Percentiles rank a stretch among this genome's conserved stretches.
Evolutionary conservation across 2,113 vertebrate genomes (phyloP).

Genomic region (Zapornia atra): DNA sequence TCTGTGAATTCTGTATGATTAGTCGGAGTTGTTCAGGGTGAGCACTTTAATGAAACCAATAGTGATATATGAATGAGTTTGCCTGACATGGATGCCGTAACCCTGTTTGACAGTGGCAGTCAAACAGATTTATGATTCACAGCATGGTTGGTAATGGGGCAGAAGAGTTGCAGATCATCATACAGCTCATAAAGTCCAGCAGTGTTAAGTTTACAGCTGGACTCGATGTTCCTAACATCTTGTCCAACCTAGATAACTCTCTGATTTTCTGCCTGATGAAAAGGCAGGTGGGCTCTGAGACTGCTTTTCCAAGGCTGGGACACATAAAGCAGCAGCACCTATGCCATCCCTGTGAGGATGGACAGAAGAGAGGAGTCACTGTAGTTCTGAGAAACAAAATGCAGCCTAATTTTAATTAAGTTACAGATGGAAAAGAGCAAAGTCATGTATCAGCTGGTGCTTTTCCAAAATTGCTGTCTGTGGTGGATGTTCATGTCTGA

Average conservation of each 20-base stretch:
- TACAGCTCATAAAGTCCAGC: no score
- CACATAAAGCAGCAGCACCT: not conserved
- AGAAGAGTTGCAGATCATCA: not conserved
- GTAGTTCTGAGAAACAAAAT: not conserved
- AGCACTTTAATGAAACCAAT: not conserved
- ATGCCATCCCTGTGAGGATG: not conserved
- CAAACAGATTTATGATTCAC: not conserved
- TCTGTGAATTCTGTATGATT: not conserved
- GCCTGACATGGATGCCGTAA: rapidly evolving
- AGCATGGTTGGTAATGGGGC: not conserved
- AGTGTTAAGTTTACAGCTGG: no score
- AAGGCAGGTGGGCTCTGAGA: not conserved
- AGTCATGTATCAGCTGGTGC: not conserved
- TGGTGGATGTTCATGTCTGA: not conserved
- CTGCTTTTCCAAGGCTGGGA: not conserved
- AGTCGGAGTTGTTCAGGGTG: not conserved
- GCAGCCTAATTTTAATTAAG: not conserved
- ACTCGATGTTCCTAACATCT: no score
- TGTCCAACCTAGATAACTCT: no score
- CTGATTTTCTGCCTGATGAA: not conserved
- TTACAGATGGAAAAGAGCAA: not conserved
- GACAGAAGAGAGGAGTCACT: not conserved
- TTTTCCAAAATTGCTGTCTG: not conserved
- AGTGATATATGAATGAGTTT: rapidly evolving
- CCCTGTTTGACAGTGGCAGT: not conserved